Evolutionary conservation across 2,888 invertebrate genomes (phyloP), one percentile per base, ranked within the genome.

Genomic region (Catocala nupta): DNA sequence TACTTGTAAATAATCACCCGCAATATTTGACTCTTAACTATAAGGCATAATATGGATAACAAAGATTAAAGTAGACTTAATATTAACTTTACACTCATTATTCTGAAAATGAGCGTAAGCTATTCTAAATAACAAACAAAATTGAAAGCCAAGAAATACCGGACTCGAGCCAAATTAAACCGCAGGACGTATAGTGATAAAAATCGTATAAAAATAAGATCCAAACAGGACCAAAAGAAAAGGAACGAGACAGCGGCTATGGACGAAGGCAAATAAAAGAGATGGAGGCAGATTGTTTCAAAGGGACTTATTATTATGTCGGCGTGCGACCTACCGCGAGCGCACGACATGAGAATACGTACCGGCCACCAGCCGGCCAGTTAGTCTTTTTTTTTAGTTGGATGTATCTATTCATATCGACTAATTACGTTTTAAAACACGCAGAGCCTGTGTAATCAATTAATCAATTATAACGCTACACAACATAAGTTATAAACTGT

Each of bases 301-400:
- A 89, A 89, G 87, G 88, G 86, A 84, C 87, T 89, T 90, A 87
- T 87, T 88, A 89, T 83, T 79, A 84, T 82, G 84, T 80, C 80
- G 76, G 81, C 70, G 70, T 73, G 65, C 72, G 84, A 87, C 85
- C 89, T 84, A 86, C 89, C 89, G 85, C 89, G 80, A 68, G 72
- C 59, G 68, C 62, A 68, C 51, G 66, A 68, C 62, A 62, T 49
- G 12, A 43, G 68, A 58, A 54, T 65, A 59, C 78, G 69, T 59
- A 65, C 71, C 66, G 66, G 25, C 63, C 65, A 64, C 12, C 51
- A 51, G 51, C 58, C 44, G 45, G 51, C 57, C 55, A 47, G 53
- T 55, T 68, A 74, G 63, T 58, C 69, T 66, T 68, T 78, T 66
- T 63, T 70, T 42, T 43, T 62, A 68, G 47, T 11, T 56, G 55